Conservation (phyloP, 92 coral and sea anemone species). For the Nematostella vectensis region DNA sequence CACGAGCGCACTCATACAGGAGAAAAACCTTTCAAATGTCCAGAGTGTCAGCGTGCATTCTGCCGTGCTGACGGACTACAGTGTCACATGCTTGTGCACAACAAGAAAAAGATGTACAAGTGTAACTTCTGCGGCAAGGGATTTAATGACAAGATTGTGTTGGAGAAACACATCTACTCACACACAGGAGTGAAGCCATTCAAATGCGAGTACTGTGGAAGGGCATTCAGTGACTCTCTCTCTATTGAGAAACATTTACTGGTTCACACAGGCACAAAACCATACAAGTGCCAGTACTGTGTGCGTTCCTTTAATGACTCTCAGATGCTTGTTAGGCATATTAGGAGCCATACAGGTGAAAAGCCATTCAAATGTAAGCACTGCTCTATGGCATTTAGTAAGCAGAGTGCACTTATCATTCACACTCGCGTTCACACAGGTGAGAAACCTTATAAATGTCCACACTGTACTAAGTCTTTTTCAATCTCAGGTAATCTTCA, state of each 20-base stretch:
- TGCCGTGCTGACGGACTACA: conserved; percentile 97
- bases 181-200: conserved; percentile 92
- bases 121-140: conserved; percentile 73
- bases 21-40: conserved; percentile 76
- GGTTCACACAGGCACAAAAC: conserved; percentile 71
- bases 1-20: conserved; percentile 96
- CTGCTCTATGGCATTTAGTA: conserved; percentile 94
- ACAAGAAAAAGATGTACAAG: conserved; percentile 66
- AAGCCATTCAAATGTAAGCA: conserved; percentile 90
- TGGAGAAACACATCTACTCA: conserved; percentile 78
- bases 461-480: conserved; percentile 79
- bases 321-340: conserved; percentile 84
- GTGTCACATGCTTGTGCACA: conserved; percentile 88
- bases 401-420: conserved; percentile 84
- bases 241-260: conserved; percentile 82
- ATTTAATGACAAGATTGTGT: conserved; percentile 64
- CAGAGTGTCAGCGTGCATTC: conserved; percentile 76
- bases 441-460: conserved; percentile 84
- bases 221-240: conserved; percentile 81
- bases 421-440: conserved; percentile 97
- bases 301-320: conserved; percentile 82
- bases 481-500: conserved; percentile 90
- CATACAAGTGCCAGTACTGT: conserved; percentile 85
- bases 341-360: conserved; percentile 92
- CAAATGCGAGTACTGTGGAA: conserved; percentile 88